Conservation (phyloP, 2,888 invertebrate species). For the Drosophila tanythrix region DNA sequence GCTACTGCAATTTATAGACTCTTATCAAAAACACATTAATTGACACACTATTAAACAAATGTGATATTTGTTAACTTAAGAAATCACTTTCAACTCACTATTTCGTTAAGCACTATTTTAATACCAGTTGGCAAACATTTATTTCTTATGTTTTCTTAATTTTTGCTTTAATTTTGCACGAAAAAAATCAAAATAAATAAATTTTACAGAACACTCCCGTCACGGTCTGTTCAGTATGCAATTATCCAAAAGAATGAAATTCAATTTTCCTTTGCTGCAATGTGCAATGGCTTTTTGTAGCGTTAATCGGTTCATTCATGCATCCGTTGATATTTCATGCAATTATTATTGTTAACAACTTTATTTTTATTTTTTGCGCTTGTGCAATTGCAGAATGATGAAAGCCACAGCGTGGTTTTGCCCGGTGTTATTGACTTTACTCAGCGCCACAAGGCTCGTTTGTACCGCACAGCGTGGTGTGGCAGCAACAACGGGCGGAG, state of each 20-base stretch:
- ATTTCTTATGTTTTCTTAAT: background rate
- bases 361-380: background rate
- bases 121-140: background rate
- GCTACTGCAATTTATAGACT: background rate
- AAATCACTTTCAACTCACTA: background rate
- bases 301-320: conserved; percentile 30
- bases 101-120: background rate
- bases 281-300: background rate
- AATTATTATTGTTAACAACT: conserved; percentile 26
- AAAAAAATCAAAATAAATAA: background rate
- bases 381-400: conserved; percentile 78
- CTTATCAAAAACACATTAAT: background rate
- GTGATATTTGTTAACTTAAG: background rate
- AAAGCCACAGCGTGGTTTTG: conserved; percentile 85
- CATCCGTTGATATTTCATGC: conserved; percentile 39
- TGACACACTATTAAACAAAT: background rate
- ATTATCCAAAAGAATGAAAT: conserved; percentile 43
- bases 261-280: conserved; percentile 37
- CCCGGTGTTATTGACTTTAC: conserved; percentile 83
- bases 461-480: conserved; percentile 83
- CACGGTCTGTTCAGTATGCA: conserved; percentile 30
- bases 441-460: conserved; percentile 83
- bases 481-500: conserved; percentile 10
- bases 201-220: background rate
- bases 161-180: background rate